phyloP scores from a whole-genome alignment of 53 echinoderm and acorn worm genomes.

The Hippasteria phrygiana region DNA sequence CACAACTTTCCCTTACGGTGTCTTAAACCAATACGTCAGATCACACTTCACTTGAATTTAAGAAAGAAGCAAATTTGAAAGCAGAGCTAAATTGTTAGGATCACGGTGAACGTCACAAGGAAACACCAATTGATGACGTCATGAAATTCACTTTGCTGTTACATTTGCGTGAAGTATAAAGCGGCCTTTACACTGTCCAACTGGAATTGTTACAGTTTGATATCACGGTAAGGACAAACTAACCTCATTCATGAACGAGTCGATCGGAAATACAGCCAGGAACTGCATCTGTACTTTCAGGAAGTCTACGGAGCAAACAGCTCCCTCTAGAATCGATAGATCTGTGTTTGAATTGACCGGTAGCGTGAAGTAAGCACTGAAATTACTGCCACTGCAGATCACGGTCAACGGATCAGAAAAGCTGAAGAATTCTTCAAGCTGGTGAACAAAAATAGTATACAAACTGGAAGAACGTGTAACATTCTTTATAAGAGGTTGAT shows the following conservation, averaged over 20 bases:
- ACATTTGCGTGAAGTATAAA: too few species aligned
- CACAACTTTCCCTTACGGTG: too few species aligned
- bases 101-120: too few species aligned
- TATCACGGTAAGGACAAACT: too few species aligned
- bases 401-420: conserved; percentile 38
- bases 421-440: conserved; percentile 58
- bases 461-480: background rate
- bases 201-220: too few species aligned
- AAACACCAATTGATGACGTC: too few species aligned
- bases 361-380: conserved; percentile 63
- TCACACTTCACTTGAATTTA: too few species aligned
- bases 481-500: background rate
- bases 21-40: too few species aligned
- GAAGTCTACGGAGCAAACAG: conserved; percentile 66
- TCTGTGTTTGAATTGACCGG: conserved; percentile 57
- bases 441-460: background rate
- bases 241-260: conserved; percentile 53
- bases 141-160: too few species aligned
- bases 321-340: conserved; percentile 67
- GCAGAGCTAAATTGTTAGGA: too few species aligned
- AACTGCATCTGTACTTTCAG: conserved; percentile 55
- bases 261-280: conserved; percentile 39
- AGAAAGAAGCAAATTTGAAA: too few species aligned
- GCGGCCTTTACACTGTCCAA: too few species aligned
- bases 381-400: conserved; percentile 70